These are phyloP conservation scores for Luperina testacea DNA, from an alignment of 2,888 invertebrate species.

Conservation along the genomic window DNA sequence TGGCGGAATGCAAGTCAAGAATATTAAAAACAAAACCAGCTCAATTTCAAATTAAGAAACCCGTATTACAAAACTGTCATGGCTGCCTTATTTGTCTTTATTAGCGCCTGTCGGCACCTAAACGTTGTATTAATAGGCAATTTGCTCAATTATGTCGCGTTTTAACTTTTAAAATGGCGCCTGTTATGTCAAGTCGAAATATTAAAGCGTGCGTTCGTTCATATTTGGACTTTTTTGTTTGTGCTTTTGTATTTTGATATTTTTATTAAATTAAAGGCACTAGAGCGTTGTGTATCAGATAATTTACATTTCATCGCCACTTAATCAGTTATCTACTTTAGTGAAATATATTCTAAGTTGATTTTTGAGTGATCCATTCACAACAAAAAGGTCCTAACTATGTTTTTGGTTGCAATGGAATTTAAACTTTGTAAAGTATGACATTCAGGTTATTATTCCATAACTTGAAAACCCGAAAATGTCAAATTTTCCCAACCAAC, in stretches of 20 bases:
- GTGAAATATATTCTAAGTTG: background rate
- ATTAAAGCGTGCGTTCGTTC: slow-evolving; percentile 16
- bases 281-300: background rate
- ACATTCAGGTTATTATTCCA: background rate
- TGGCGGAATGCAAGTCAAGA: background rate
- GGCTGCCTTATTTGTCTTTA: slow-evolving; percentile 54
- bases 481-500: too few relatives aligned
- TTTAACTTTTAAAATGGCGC: slow-evolving; percentile 52
- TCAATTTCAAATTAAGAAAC: slow-evolving; percentile 42
- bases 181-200: slow-evolving; percentile 38
- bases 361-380: background rate
- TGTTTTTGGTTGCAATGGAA: background rate
- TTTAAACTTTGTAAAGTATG: background rate
- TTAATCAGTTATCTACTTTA: background rate
- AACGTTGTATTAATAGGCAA: slow-evolving; percentile 57
- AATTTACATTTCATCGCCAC: background rate
- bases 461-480: background rate
- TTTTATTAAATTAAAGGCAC: background rate
- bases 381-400: background rate
- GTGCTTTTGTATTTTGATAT: background rate
- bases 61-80: slow-evolving; percentile 39
- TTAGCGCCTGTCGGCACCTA: slow-evolving; percentile 56
- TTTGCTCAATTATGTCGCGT: slow-evolving; percentile 60
- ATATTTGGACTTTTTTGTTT: background rate
- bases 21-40: slow-evolving; percentile 12